Percentiles rank a stretch among this genome's conserved stretches.
These are phyloP conservation scores for Halictus quadricinctus DNA, from an alignment of 2,888 invertebrate genomes.

Conservation along the genomic window DNA sequence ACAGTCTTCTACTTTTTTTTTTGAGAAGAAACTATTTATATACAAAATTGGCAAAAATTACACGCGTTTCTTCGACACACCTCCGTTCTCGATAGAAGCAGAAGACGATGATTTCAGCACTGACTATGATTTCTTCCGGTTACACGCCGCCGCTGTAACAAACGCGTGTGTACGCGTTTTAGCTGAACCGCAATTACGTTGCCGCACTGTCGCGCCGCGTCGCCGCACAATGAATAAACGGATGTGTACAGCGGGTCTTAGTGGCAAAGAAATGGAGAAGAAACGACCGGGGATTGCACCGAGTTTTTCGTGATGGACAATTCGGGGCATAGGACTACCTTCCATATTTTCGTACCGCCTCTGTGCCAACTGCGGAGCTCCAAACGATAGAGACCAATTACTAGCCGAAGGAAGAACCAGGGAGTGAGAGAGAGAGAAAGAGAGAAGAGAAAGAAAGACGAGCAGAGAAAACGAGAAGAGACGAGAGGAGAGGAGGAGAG, in stretches of 20 bases:
- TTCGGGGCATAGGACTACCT: not conserved
- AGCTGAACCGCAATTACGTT: not conserved
- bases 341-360: constrained; percentile 51
- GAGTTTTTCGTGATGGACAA: not conserved
- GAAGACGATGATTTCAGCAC: too few species aligned
- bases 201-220: not conserved
- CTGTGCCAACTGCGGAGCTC: not conserved
- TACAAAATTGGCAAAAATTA: not conserved
- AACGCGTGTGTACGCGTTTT: not conserved
- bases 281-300: not conserved
- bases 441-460: not conserved
- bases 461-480: not conserved
- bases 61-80: not conserved
- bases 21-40: not conserved
- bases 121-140: too few species aligned
- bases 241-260: not conserved
- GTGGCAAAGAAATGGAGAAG: not conserved
- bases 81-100: too few species aligned
- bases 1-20: too few species aligned
- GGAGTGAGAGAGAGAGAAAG: too few species aligned
- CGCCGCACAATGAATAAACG: not conserved
- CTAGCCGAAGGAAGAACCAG: not conserved
- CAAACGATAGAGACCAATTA: constrained; percentile 29
- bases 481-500: not conserved
- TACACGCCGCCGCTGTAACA: not conserved